A percentile compares a stretch with the other conserved stretches of the same genome.
Evolutionary conservation across 1,140 invertebrate genomes (phyloP).

Genomic region (Tetramorium simillimum): DNA sequence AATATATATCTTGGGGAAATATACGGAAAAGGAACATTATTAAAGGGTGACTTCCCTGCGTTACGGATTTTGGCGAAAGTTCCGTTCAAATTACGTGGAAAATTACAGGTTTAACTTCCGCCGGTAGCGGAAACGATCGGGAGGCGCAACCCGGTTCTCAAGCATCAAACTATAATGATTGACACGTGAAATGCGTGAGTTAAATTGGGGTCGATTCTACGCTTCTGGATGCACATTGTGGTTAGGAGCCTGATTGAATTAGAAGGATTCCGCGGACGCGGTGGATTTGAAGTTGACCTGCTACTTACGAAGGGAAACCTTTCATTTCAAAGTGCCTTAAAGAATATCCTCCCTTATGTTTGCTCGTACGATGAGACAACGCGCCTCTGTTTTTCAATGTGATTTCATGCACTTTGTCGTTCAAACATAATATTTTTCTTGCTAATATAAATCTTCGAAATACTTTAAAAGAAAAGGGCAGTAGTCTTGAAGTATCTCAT

Average conservation of each 20-base stretch:
- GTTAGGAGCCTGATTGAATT: conserved; percentile 67
- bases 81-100: conserved; percentile 76
- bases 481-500: neutral
- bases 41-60: conserved; percentile 31
- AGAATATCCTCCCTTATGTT: conserved; percentile 62
- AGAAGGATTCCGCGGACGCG: conserved; percentile 62
- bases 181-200: conserved; percentile 68
- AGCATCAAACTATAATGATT: conserved; percentile 72
- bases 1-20: neutral
- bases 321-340: conserved; percentile 56
- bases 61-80: conserved; percentile 77
- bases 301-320: conserved; percentile 65
- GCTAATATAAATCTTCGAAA: neutral
- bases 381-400: conserved; percentile 12
- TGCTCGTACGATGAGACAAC: conserved; percentile 66
- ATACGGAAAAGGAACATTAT: neutral
- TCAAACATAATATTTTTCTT: neutral
- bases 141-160: conserved; percentile 55
- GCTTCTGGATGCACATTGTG: conserved; percentile 30
- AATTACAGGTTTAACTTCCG: conserved; percentile 80
- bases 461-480: neutral
- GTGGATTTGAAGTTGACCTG: conserved; percentile 60
- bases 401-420: neutral
- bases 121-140: conserved; percentile 77
- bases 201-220: conserved; percentile 48